These are phyloP conservation scores for Nipponia nippon DNA, from an alignment of 2,113 vertebrate genomes.

Conservation along the genomic window DNA sequence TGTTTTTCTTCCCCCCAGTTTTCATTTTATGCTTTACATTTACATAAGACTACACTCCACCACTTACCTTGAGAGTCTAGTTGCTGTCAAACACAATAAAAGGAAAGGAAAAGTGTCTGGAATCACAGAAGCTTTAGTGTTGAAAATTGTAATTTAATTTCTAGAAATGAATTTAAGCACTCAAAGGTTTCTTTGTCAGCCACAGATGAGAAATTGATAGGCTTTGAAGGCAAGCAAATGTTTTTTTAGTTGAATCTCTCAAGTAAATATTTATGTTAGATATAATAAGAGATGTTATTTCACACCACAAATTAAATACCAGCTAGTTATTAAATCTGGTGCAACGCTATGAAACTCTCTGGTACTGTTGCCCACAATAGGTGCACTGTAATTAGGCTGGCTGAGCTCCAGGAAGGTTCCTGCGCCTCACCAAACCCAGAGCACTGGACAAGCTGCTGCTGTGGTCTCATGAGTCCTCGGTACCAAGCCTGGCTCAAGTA, in stretches of 20 bases:
- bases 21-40: slow-evolving; percentile 72
- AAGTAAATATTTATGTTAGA: slow-evolving; percentile 63
- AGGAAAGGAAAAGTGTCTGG: slow-evolving; percentile 55
- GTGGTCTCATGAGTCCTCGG: neutral
- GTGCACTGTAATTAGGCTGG: neutral
- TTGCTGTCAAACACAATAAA: slow-evolving; percentile 76
- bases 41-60: slow-evolving; percentile 54
- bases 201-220: slow-evolving; percentile 67
- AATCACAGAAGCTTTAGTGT: slow-evolving; percentile 74
- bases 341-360: neutral
- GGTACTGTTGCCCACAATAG: neutral
- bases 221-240: slow-evolving; percentile 65
- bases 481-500: neutral
- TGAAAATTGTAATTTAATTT: slow-evolving; percentile 79
- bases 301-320: slow-evolving; percentile 22
- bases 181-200: slow-evolving; percentile 76
- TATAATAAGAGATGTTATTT: slow-evolving; percentile 39
- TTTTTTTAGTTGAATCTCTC: slow-evolving; percentile 49
- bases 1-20: slow-evolving; percentile 78
- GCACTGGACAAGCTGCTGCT: neutral
- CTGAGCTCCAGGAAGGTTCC: neutral
- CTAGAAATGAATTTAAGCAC: slow-evolving; percentile 68
- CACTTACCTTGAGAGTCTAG: slow-evolving; percentile 65
- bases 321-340: slow-evolving; percentile 24
- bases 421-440: neutral